Evolutionary conservation across 2,888 invertebrate species (phyloP), one percentile per base, ranked within the genome.

Genomic region (Eupithecia insigniata): DNA sequence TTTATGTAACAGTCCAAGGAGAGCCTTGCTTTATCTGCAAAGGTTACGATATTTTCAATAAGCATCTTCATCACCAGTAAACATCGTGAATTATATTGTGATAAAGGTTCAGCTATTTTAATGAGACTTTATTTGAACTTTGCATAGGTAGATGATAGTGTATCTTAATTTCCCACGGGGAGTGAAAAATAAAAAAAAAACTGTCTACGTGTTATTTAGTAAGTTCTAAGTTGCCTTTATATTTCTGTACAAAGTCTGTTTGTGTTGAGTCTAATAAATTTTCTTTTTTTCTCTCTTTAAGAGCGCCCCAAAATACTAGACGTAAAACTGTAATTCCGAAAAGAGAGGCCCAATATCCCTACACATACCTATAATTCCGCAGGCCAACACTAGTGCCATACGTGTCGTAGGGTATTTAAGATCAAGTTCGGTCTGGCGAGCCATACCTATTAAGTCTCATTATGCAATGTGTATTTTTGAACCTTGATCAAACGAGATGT

Each of bases 51-150:
- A 82, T 84, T 83, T n/a, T 82, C 78, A 83, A 79, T 82, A 78
- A 78, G 80, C 73, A 80, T 73, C 76, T 79, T 71, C 74, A 83
- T 79, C 88, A 88, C 82, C 80, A 81, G 83, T 88, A 85, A 89
- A 89, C 88, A 87, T 81, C 87, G 87, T 88, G 87, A 51, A 51
- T 51, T 81, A 82, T 79, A 80, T 82, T 84, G 75, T 76, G 75
- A 76, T 77, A 82, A 46, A 81, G 80, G 79, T 84, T 81, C 76
- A 78, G 66, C 78, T 71, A 75, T 78, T 78, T 78, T 77, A 72
- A 76, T 75, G 76, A 78, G 76, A 77, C 70, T 67, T 73, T 74
- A 79, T 80, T 82, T 83, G 80, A 84, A 67, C 67, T 70, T 64
- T 73, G 69, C 12, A 22, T 2, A 39, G 55, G 62, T 66, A 66